Conservation (phyloP, 2,113 vertebrate species). For the Sander lucioperca region DNA sequence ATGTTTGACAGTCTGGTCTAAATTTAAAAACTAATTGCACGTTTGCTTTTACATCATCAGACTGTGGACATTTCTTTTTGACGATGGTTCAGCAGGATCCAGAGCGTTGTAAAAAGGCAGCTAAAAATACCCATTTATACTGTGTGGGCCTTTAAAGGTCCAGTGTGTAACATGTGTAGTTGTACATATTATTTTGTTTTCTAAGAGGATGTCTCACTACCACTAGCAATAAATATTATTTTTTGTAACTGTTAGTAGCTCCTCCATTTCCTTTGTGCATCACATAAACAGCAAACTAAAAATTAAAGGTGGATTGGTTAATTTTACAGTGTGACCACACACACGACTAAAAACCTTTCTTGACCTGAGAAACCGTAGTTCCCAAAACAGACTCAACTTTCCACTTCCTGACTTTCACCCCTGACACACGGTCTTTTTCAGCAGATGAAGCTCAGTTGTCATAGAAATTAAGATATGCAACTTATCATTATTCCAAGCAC, state of each 20-base stretch:
- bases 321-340: not conserved
- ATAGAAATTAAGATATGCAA: not conserved
- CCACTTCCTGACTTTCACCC: not conserved
- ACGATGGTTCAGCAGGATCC: not conserved
- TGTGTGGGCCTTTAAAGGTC: not conserved
- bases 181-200: not conserved
- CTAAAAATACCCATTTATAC: not conserved
- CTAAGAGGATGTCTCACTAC: not conserved
- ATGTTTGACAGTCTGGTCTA: slow-evolving; percentile 26
- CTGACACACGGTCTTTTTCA: not conserved
- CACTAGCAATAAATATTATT: not conserved
- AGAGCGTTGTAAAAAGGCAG: not conserved
- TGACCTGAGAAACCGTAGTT: not conserved
- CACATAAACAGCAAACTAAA: too few species aligned
- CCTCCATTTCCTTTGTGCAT: not conserved
- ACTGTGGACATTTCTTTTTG: slow-evolving; percentile 6
- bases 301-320: not conserved
- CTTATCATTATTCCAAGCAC: not conserved
- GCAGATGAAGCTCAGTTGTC: not conserved
- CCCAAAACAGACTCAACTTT: not conserved
- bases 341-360: not conserved
- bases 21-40: slow-evolving; percentile 11
- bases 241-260: not conserved
- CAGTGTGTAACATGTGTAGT: too few species aligned
- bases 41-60: slow-evolving; percentile 11